These are phyloP conservation scores for Laticauda colubrina DNA, from an alignment of 2,113 vertebrate genomes.

Conservation along the genomic window DNA sequence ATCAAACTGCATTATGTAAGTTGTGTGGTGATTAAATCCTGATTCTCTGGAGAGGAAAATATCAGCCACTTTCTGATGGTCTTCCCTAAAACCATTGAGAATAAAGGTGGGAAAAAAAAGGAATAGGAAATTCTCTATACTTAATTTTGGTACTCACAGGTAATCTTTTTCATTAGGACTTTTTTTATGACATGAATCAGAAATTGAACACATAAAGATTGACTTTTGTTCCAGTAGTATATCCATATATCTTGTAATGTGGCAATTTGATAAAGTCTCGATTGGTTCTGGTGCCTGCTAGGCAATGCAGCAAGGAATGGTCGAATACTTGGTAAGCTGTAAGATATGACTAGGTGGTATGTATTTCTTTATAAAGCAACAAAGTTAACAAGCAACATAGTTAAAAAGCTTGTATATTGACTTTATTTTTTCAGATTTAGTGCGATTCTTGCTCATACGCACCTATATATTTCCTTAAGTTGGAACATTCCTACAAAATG, in stretches of 20 bases:
- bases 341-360: neutral
- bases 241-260: neutral
- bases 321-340: neutral
- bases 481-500: neutral
- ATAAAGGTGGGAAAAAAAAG: conserved; percentile 6
- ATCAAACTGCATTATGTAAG: conserved; percentile 88
- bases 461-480: neutral
- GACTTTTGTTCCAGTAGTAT: neutral
- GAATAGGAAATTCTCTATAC: neutral
- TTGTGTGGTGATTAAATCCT: conserved; percentile 80
- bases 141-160: neutral
- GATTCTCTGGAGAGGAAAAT: conserved; percentile 82
- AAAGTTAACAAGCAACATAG: neutral
- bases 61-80: conserved; percentile 85
- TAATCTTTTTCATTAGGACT: neutral
- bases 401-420: neutral
- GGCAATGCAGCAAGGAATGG: neutral
- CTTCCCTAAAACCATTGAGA: conserved; percentile 76
- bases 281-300: neutral
- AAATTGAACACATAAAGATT: fast-evolving
- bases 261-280: neutral
- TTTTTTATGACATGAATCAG: neutral
- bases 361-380: neutral
- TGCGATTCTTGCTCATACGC: neutral
- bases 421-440: neutral